Percentiles rank a stretch among this genome's conserved stretches.
These are phyloP conservation scores for Natator depressus DNA, from an alignment of 2,113 vertebrate species.

Conservation along the genomic window DNA sequence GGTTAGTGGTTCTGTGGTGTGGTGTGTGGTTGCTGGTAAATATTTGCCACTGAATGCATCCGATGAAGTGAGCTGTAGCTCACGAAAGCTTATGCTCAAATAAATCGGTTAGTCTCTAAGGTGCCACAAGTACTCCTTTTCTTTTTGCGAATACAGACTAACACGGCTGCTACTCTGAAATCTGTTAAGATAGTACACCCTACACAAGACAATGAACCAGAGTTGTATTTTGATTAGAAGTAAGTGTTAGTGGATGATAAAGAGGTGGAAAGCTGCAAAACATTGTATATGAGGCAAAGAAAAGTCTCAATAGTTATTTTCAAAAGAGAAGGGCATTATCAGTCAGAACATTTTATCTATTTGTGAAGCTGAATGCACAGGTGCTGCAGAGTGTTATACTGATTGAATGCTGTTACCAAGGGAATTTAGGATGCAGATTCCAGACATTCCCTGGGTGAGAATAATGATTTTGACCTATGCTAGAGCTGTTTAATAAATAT, in stretches of 20 bases:
- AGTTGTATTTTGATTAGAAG: conserved; percentile 29
- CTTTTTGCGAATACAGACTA: too few species aligned
- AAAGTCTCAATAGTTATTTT: conserved; percentile 41
- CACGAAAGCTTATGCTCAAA: too few species aligned
- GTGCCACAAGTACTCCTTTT: too few species aligned
- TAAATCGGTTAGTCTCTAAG: too few species aligned
- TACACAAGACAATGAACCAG: neutral
- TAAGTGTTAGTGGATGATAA: conserved; percentile 1
- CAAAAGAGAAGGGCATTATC: conserved; percentile 30
- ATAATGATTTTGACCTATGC: conserved; percentile 23
- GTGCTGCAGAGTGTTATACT: neutral
- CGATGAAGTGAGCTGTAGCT: too few species aligned
- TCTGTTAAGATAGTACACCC: neutral
- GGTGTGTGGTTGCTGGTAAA: too few species aligned
- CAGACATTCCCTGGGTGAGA: neutral
- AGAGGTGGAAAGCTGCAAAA: conserved; percentile 12
- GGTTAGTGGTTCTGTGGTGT: too few species aligned
- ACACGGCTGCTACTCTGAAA: too few species aligned
- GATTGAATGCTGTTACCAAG: neutral
- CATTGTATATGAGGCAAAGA: neutral
- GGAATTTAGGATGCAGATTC: neutral
- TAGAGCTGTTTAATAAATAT: neutral
- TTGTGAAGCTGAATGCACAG: neutral
- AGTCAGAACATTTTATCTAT: neutral
- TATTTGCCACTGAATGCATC: too few species aligned